These are phyloP conservation scores for Phocoena sinus DNA, from an alignment of 2,113 vertebrate species.

Conservation along the genomic window DNA sequence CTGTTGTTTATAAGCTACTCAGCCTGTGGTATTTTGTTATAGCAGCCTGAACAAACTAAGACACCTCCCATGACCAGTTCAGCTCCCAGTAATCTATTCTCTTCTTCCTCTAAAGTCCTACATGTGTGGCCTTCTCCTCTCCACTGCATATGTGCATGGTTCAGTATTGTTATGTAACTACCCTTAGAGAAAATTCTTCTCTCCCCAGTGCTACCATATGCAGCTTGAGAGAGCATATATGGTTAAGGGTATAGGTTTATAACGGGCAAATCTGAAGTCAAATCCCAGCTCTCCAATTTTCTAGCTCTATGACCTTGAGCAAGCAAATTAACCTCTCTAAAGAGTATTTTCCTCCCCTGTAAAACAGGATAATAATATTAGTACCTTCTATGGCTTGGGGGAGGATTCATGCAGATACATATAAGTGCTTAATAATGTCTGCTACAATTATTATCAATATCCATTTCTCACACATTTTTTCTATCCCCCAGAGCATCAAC, in stretches of 20 bases:
- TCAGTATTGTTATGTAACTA: neutral
- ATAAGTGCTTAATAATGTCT: neutral
- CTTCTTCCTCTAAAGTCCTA: neutral
- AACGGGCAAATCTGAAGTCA: neutral
- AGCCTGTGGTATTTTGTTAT: neutral
- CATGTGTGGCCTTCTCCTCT: neutral
- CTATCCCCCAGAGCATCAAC: neutral
- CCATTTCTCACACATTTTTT: neutral
- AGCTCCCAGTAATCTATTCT: neutral
- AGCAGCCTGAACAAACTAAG: neutral
- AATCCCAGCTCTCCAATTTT: neutral
- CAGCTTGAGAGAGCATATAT: neutral
- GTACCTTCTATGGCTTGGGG: neutral
- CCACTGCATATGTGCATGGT: neutral
- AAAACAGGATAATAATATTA: neutral
- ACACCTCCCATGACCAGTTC: neutral
- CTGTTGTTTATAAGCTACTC: neutral
- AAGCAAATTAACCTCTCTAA: neutral
- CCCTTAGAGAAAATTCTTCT: neutral
- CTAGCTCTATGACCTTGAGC: neutral
- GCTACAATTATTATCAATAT: neutral
- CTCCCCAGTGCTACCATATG: neutral
- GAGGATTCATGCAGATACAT: neutral
- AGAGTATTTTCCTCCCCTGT: neutral
- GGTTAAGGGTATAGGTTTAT: neutral